Conservation (phyloP, 2,888 invertebrate species). For the Thera obeliscata region DNA sequence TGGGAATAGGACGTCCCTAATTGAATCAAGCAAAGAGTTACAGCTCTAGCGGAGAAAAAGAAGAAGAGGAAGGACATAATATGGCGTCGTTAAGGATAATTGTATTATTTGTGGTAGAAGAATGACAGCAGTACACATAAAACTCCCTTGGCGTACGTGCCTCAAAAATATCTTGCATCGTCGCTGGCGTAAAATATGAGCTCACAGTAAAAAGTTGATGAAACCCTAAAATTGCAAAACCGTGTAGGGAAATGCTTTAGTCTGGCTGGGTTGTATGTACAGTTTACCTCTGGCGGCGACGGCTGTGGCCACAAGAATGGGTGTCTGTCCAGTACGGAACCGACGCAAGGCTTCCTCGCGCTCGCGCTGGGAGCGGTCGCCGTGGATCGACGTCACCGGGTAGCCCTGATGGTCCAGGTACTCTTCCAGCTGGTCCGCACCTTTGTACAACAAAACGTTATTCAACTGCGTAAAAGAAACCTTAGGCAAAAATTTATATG, state of each 20-base stretch:
- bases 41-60: too few species aligned
- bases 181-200: conserved; percentile 27
- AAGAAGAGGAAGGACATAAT: too few species aligned
- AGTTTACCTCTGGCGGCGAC: conserved; percentile 94
- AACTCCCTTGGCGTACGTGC: conserved; percentile 25
- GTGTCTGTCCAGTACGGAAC: conserved; percentile 96
- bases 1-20: too few species aligned
- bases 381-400: conserved; percentile 99
- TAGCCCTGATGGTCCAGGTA: conserved; percentile 95
- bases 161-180: conserved; percentile 23
- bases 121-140: conserved; percentile 28
- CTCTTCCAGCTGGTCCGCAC: conserved; percentile 97
- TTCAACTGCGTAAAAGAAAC: neutral
- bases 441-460: conserved; percentile 46
- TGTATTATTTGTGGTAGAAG: too few species aligned
- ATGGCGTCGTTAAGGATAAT: too few species aligned
- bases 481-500: too few species aligned
- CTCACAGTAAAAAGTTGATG: conserved; percentile 34
- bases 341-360: conserved; percentile 97
- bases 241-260: conserved; percentile 25
- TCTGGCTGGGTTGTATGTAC: too few species aligned
- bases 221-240: conserved; percentile 34
- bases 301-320: conserved; percentile 98
- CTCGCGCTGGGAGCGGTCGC: conserved; percentile 98
- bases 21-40: too few species aligned